phyloP scores from a whole-genome alignment of 1,140 invertebrate genomes.

The Uloborus diversus region DNA sequence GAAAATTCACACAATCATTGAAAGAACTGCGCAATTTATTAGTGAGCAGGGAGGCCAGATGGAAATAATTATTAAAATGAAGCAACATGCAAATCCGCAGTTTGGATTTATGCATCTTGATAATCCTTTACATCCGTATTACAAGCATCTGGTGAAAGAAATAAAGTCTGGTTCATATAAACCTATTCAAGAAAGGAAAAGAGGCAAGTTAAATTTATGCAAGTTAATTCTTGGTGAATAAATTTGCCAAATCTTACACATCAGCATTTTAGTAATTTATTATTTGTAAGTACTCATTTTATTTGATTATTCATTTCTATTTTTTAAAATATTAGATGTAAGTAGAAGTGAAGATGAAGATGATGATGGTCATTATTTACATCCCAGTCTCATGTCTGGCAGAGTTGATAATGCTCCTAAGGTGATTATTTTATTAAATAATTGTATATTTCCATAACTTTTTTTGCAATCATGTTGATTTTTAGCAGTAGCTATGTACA shows the following conservation, averaged over 20 bases:
- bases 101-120: constrained; percentile 94
- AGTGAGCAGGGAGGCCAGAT: constrained; percentile 93
- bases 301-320: neutral
- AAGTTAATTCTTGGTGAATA: no score
- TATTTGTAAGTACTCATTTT: no score
- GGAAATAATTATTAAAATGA: constrained; percentile 98
- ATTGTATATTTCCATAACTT: neutral
- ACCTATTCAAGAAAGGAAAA: constrained; percentile 60
- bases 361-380: constrained; percentile 76
- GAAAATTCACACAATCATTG: constrained; percentile 93
- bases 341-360: constrained; percentile 66
- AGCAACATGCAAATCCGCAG: constrained; percentile 91
- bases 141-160: constrained; percentile 81
- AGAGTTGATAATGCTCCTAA: constrained; percentile 53
- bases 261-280: no score
- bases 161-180: constrained; percentile 84
- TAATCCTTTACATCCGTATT: constrained; percentile 86
- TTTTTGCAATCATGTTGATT: no score
- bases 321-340: neutral
- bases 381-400: constrained; percentile 74
- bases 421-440: neutral
- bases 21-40: constrained; percentile 96
- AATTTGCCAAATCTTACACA: no score
- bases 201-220: neutral
- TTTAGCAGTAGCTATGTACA: no score